Evolutionary conservation across 2,888 invertebrate species (phyloP).

Genomic region (Eueremaeus valkanovi): DNA sequence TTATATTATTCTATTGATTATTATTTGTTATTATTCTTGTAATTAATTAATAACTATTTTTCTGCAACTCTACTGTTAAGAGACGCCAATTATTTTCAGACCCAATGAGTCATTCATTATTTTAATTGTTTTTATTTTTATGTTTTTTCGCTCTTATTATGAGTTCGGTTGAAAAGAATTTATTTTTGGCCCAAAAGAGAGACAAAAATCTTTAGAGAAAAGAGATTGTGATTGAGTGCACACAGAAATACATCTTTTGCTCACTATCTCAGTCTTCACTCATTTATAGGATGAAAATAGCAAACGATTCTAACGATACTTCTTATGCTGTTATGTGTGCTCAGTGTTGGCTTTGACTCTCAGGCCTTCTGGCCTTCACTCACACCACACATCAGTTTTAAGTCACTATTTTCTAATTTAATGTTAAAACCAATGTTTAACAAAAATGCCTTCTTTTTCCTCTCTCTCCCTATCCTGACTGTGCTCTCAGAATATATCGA

Average conservation of each 20-base stretch:
- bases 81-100: neutral
- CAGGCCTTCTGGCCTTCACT: neutral
- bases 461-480: neutral
- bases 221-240: neutral
- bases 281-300: constrained; percentile 17
- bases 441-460: too few relatives aligned
- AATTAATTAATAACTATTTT: neutral
- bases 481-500: neutral
- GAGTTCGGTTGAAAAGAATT: neutral
- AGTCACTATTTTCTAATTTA: constrained; percentile 25
- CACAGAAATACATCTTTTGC: constrained; percentile 8
- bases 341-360: too few relatives aligned
- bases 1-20: neutral
- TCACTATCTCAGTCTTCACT: neutral
- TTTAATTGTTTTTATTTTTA: neutral
- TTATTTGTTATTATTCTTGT: neutral
- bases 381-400: neutral
- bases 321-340: too few relatives aligned
- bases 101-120: neutral
- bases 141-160: neutral
- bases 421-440: neutral
- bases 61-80: too few relatives aligned
- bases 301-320: neutral
- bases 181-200: neutral
- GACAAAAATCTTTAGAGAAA: neutral